A percentile compares a stretch with the other conserved stretches of the same genome.
Conservation (phyloP, 2,888 invertebrate species). For the Hypercompe scribonia region DNA sequence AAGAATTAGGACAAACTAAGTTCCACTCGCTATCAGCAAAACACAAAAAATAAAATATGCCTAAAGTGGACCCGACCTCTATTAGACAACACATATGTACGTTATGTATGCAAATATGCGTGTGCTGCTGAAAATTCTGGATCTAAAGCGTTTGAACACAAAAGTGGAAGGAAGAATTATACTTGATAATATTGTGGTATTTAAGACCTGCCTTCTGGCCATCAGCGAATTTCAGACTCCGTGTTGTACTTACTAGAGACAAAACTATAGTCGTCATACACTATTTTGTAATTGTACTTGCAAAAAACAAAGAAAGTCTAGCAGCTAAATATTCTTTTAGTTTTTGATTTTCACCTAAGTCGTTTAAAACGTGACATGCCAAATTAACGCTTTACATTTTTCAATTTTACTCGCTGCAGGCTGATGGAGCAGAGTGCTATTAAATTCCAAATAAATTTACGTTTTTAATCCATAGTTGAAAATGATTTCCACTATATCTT, state of each 20-base stretch:
- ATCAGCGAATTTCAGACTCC: neutral
- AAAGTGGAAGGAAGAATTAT: neutral
- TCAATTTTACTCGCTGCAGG: no score
- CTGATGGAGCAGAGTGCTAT: no score
- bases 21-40: neutral
- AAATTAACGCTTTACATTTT: no score
- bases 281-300: neutral
- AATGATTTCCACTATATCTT: no score
- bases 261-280: neutral
- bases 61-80: slow-evolving; percentile 1
- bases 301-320: neutral
- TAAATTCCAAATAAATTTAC: no score
- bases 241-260: neutral
- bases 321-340: no score
- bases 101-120: neutral
- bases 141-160: neutral
- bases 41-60: neutral
- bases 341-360: no score
- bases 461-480: no score
- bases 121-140: no score
- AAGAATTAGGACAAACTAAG: slow-evolving; percentile 3
- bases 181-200: neutral
- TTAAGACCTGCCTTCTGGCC: neutral
- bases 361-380: no score
- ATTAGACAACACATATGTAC: neutral